Base-by-base conservation (phyloP, 2,113 vertebrate species). In the Aix galericulata region DNA sequence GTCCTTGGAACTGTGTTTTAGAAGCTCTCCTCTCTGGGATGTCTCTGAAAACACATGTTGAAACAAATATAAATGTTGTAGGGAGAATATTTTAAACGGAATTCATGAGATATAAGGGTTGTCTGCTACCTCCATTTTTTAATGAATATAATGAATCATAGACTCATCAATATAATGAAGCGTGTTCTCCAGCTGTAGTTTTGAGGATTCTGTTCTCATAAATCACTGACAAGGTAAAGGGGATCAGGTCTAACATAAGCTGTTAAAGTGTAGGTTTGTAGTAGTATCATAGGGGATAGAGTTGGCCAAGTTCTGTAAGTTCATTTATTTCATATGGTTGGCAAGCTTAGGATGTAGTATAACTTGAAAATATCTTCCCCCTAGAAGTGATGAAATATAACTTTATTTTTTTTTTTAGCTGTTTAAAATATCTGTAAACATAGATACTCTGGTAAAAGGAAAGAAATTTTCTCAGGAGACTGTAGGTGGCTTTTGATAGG, bases 51-150 rank as follows among this genome's bases (percentile, higher is more conserved):
- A 82, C 56, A 74, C 0, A 0, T 63, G 34, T 75, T 38, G 81
- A 88, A 89, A 72, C 76, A 95, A 88, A 95, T 75, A 82, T 18
- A 81, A 93, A 89, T 68, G 60, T 86, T 80, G 82, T 9, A 63
- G 90, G 66, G 62, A 56, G 79, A 72, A 25, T 79, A 11, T 84
- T 74, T 13, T 26, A 11, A 29, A 13, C 81, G 25, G 3, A 36
- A 32, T 79, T 38, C 26, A 56, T 55, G 81, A 88, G 63, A 5
- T 42, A 32, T 6, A 16, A 82, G 22, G 60, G 14, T 68, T 67
- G 16, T 67, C 67, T 77, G 21, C 22, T 77, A 17, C 21, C 52
- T 69, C 12, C 6, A 6, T 11, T 29, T 34, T 36, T 82, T 44
- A 3, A 4, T 69, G 27, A 17, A 20, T 69, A 2, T 44, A 77